Evolutionary conservation across 2,888 invertebrate genomes (phyloP), one percentile per base, ranked within the genome.

Genomic region (Drosophila peninsularis): DNA sequence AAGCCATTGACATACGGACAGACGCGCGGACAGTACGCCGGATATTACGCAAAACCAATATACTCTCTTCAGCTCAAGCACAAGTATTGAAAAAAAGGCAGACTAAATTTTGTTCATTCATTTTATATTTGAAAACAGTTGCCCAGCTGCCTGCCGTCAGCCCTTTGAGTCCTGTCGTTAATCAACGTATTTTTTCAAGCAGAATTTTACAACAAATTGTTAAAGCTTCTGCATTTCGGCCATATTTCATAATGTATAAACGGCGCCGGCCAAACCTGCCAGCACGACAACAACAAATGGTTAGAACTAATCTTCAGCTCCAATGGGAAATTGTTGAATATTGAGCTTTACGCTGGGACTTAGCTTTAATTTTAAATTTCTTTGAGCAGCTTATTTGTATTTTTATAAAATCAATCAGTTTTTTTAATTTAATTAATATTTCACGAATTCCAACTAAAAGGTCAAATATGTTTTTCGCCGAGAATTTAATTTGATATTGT

Each of bases 111-210:
- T 9, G 13, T 19, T 34, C 14, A 14, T 21, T 21, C 19, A 14
- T 50, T 60, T 47, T 30, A 42, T 54, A n/a, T 50, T 36, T 3
- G 39, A 14, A 44, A 52, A 53, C 52, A 53, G 34, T 21, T 49
- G 50, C 68, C 36, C 41, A 21, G 13, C 14, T 13, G 27, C 27
- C 39, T 10, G 19, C 24, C 42, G 17, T 19, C 21, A 7, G 21
- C 5, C 30, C 14, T 42, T 30, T 52, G 36, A 30, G 24, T n/a
- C 39, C 24, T 57, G 32, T 49, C 39, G 47, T 77, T 63, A 64
- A 65, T 71, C 58, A 78, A 62, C 54, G 37, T 47, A 45, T 50
- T 67, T 67, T 71, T 34, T 47, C 47, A 62, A 24, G 63, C 67
- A 58, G 56, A 80, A 76, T 57, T 52, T 27, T 3, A 6, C 10